Evolutionary conservation across 1,140 invertebrate species (phyloP), one percentile per base, ranked within the genome.

Genomic region (Procambarus virginalis): DNA sequence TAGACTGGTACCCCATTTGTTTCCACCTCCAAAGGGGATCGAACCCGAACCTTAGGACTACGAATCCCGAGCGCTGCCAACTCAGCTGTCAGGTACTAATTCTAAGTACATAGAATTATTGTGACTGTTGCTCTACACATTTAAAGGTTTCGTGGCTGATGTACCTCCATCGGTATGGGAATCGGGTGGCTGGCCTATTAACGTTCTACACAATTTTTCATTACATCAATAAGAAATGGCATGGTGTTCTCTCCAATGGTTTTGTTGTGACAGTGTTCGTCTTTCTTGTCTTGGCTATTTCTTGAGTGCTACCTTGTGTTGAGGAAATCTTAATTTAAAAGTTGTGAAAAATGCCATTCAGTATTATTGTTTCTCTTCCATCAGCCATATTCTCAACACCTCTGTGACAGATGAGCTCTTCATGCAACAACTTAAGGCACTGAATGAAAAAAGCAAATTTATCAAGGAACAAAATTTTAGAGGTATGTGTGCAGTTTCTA

Each of bases 371-470:
- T 91, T 86, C 91, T 93, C 92, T 93, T 91, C 92, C 95, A 95
- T 84, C 92, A 98, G 97, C 92, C 96, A 96, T 70, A 99, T 99
- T 78, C 96, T 99, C 93, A 98, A 99, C 93, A 96, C 96, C 79
- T 96, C 97, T 46, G 98, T 99, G 0, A 99, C 97, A 10, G 98
- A 99, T 91, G 97, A 97, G 93, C 97, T 97, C 93, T 99, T 99
- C 94, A 95, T 98, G 88, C 96, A 96, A 51, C 97, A 99, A 92
- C 94, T 99, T 2, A 96, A 97, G 93, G 96, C 97, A 86, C 94
- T 99, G 3, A 99, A 99, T 94, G 97, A 99, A 93, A 99, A 99
- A 95, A 96, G 99, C n/a, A 98, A 97, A 93, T 98, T 99, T 95
- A 96, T 99, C 0, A 98, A 98, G 93, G 98, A 99, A 93, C 97